Base-by-base conservation (phyloP, 2,113 vertebrate genomes). In the Melanerpes aurifrons region DNA sequence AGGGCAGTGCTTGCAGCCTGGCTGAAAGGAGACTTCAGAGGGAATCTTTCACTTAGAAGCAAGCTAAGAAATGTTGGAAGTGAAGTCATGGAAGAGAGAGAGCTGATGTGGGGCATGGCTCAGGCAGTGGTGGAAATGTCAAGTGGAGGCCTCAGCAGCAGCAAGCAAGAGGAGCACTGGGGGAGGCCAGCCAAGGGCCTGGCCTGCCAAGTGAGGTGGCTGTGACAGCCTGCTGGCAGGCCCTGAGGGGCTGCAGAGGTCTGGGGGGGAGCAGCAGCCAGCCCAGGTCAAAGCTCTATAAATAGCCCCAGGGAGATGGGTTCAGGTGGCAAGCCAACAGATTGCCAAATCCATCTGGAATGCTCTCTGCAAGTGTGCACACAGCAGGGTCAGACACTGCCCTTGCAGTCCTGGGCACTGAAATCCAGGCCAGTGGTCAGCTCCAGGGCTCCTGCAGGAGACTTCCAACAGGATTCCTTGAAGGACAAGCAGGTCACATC, bases 251-350 rank as follows among this genome's bases (percentile, higher is more conserved):
- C 89, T 87, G 68, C 26, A 28, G 80, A 0, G 31, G 73, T 61
- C 77, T 67, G 61, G 92, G 80, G 67, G 77, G 63, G 68, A 92
- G 35, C 67, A 87, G 77, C 94, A 93, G 32, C 67, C 67, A 84
- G 64, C 74, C 77, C 72, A 58, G 75, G 89, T 87, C 54, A n/a
- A 89, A 96, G 43, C 64, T 88, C 90, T 97, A 94, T 95, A 96
- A 96, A 97, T 95, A 95, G 12, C 76, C 82, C 35, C 54, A 53
- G 83, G 62, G 74, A 82, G 61, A 84, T 21, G 86, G 87, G 87
- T 92, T 95, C 93, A 73, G 77, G 73, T 92, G 59, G 93, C 75
- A 86, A 72, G 80, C 59, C 87, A 94, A 13, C 67, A 78, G 77
- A 76, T 86, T 92, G 90, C 88, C 90, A 94, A 0, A 64, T 92